A percentile compares a stretch with the other conserved stretches of the same genome.
These are phyloP conservation scores for Crax fasciolata DNA, from an alignment of 2,797 vertebrate genomes.

Conservation along the genomic window DNA sequence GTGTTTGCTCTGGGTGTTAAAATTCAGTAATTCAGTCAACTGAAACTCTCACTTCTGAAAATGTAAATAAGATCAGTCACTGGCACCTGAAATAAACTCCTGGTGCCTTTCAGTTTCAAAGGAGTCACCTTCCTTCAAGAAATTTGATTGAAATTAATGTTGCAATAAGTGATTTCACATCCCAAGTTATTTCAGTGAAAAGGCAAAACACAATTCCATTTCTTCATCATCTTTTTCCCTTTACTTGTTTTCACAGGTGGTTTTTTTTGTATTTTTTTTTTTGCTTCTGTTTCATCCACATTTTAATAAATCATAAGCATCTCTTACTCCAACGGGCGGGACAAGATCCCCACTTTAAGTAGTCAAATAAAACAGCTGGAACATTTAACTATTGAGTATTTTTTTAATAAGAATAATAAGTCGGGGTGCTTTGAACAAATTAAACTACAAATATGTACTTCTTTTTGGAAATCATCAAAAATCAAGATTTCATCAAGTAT, in stretches of 20 bases:
- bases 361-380: background rate
- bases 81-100: constrained; percentile 31
- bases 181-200: background rate
- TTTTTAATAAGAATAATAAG: background rate
- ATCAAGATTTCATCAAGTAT: background rate
- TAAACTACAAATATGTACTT: background rate
- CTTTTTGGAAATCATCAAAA: background rate
- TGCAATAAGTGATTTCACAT: background rate
- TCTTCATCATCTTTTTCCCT: background rate
- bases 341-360: background rate
- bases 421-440: background rate
- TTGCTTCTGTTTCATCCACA: background rate
- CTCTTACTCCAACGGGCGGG: background rate
- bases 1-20: constrained; percentile 21
- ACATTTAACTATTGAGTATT: background rate
- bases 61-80: constrained; percentile 39
- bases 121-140: background rate
- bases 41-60: constrained; percentile 34
- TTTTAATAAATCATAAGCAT: background rate
- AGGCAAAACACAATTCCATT: background rate
- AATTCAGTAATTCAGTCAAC: constrained; percentile 37
- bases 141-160: constrained; percentile 25
- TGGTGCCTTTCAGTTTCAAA: constrained; percentile 8
- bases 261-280: background rate
- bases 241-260: background rate